A percentile compares a stretch with the other conserved stretches of the same genome.
Evolutionary conservation across 2,888 invertebrate species (phyloP).

Genomic region (Podabrus alpinus): DNA sequence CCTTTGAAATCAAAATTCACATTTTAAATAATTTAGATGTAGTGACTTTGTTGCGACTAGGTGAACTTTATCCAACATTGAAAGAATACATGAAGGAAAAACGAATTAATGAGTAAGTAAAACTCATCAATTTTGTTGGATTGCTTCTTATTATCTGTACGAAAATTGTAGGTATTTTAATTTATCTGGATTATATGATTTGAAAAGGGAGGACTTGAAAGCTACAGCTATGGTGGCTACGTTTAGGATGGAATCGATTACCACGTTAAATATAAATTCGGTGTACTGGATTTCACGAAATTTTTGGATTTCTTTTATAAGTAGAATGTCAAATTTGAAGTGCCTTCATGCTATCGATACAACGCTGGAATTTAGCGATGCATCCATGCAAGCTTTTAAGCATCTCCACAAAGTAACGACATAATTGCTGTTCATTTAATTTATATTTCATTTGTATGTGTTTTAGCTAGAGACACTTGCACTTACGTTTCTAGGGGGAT

Average conservation of each 20-base stretch:
- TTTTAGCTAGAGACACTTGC: background rate
- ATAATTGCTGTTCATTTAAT: background rate
- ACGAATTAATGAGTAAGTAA: background rate
- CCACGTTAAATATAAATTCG: slow-evolving; percentile 15
- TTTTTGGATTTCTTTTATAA: background rate
- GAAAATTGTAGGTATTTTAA: background rate
- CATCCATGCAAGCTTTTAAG: background rate
- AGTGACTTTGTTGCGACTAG: background rate
- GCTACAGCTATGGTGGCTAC: background rate
- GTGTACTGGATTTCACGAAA: slow-evolving; percentile 13
- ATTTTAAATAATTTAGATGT: background rate
- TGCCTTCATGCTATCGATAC: slow-evolving; percentile 16
- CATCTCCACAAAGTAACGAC: slow-evolving; percentile 1
- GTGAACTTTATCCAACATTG: background rate
- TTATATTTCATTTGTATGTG: background rate
- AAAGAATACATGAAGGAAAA: background rate
- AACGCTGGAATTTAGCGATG: background rate
- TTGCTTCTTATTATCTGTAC: background rate
- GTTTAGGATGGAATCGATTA: slow-evolving; percentile 5
- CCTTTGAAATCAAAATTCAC: background rate
- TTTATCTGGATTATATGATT: background rate
- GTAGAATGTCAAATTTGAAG: slow-evolving; percentile 3
- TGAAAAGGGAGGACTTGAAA: background rate
- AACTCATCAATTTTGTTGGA: background rate
- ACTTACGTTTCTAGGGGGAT: background rate